phyloP scores from a whole-genome alignment of 1,140 invertebrate species.

The Diploscapter pachys region DNA sequence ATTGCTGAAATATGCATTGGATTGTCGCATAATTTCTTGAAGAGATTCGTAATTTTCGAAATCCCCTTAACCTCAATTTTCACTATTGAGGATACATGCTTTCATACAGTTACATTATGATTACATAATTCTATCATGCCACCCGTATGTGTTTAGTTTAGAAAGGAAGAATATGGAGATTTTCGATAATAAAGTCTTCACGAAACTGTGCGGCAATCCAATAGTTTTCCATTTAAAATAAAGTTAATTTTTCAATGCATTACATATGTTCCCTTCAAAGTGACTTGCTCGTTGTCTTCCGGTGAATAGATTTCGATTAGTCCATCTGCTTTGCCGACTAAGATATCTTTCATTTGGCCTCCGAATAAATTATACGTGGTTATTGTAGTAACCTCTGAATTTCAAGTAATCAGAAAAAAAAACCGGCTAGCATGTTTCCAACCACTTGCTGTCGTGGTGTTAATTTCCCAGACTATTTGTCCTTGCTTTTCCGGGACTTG shows the following conservation, averaged over 20 bases:
- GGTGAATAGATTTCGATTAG: conserved; percentile 67
- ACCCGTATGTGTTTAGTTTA: too few relatives aligned
- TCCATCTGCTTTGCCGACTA: conserved; percentile 71
- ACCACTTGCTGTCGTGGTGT: conserved; percentile 51
- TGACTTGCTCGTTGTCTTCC: conserved; percentile 68
- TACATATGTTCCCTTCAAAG: conserved; percentile 62
- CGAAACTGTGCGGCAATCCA: too few relatives aligned
- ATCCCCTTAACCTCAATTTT: conserved; percentile 30
- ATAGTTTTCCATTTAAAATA: too few relatives aligned
- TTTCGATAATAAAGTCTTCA: too few relatives aligned
- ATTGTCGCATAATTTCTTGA: conserved; percentile 8
- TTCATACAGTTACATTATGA: too few relatives aligned
- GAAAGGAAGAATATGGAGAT: too few relatives aligned
- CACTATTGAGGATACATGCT: neutral
- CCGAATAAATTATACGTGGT: conserved; percentile 71
- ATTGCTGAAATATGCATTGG: conserved; percentile 66
- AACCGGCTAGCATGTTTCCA: conserved; percentile 55
- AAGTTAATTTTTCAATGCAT: conserved; percentile 15
- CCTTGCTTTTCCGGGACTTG: conserved; percentile 56
- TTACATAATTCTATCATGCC: too few relatives aligned
- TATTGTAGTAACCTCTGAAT: conserved; percentile 66
- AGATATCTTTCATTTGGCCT: conserved; percentile 65
- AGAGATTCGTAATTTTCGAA: conserved; percentile 40
- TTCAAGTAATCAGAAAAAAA: conserved; percentile 58
- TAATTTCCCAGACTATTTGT: conserved; percentile 40